Conservation (phyloP, 2,888 invertebrate genomes). For the Iselma pallidipennis region DNA sequence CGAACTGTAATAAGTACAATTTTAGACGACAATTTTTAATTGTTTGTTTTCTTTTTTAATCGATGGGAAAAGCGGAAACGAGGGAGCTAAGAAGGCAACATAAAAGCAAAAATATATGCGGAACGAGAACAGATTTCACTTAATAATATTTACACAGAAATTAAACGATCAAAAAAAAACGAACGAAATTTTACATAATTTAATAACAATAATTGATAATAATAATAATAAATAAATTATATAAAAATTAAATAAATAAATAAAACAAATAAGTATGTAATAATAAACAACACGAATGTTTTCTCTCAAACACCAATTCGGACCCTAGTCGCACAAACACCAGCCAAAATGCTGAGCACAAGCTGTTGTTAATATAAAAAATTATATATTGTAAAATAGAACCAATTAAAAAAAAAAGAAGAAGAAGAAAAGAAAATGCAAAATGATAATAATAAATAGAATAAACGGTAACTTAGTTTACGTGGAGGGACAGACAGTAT, state of each 20-base stretch:
- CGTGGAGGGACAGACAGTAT: background rate
- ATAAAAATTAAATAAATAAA: background rate
- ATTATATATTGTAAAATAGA: background rate
- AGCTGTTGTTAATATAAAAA: background rate
- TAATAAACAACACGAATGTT: background rate
- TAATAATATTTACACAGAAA: background rate
- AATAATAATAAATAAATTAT: background rate
- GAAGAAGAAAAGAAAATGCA: background rate
- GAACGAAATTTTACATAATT: conserved; percentile 1
- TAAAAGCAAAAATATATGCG: background rate
- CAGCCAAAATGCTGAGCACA: background rate
- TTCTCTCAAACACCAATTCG: conserved; percentile 1
- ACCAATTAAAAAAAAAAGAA: too few species aligned
- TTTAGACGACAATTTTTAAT: conserved; percentile 40
- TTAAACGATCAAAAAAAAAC: background rate
- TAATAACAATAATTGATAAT: background rate
- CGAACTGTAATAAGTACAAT: conserved; percentile 52
- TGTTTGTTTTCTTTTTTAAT: conserved; percentile 36
- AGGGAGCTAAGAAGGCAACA: conserved; percentile 11
- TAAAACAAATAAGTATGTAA: background rate
- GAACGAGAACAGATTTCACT: background rate
- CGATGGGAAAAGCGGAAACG: conserved; percentile 6
- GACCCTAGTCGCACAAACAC: conserved; percentile 3
- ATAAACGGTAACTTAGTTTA: background rate
- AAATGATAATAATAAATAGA: background rate